Evolutionary conservation across 2,888 invertebrate genomes (phyloP), one percentile per base, ranked within the genome.

Genomic region (Phytoseiulus persimilis): DNA sequence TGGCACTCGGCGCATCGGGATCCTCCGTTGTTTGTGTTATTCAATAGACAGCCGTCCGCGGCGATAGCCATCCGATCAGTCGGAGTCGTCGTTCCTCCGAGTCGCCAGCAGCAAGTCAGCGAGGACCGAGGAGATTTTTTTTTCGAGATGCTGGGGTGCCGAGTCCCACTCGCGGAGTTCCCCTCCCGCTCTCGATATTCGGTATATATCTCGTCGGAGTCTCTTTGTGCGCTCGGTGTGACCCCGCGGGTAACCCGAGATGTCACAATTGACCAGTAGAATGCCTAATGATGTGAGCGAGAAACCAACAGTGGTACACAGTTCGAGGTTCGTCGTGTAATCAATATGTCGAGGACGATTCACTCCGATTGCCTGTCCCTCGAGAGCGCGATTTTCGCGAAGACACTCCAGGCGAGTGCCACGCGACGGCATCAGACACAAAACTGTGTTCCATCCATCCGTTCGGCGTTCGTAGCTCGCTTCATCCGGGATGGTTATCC

Each of bases 171-270:
- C 39, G 39, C 39, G 9, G 9, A 39, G 39, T 28, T 65, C 65
- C 28, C 65, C 28, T 65, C 65, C 23, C 65, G 65, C 65, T 65
- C 65, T 65, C 65, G 14, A 11, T 46, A 14, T 46, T 11, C 14
- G 65, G 65, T 65, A 65, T 65, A 65, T 65, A 65, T 65, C 65
- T 18, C 5, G 1, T 65, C 65, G 65, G 65, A 14, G 65, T 65
- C 23, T 65, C 23, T 65, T 14, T 65, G 65, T 65, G 65, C 18
- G 65, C 18, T 23, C 28, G 65, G 65, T 65, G 65, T 65, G 65
- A 65, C 65, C 65, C 65, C 65, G 65, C 65, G 65, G 65, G 65
- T 65, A 65, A 65, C 65, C 65, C 65, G 65, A 65, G 65, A 65
- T 65, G 65, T 65, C 65, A 65, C 65, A 65, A 65, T 65, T 65